These are phyloP conservation scores for Himalopsyche kuldschensis DNA, from an alignment of 2,888 invertebrate genomes.

Conservation along the genomic window DNA sequence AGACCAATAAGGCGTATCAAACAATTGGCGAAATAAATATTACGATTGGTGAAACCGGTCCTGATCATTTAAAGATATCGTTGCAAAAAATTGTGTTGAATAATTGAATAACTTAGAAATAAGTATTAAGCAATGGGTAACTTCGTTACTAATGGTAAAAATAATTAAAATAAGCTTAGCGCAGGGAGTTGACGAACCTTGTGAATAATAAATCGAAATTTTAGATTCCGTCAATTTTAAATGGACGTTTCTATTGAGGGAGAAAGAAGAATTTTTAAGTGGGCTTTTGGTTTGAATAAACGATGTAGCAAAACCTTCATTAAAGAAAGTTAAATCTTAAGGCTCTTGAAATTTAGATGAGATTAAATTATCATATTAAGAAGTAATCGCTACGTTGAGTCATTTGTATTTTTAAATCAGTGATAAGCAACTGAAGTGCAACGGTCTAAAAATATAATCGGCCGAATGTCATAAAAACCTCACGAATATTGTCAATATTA, in stretches of 20 bases:
- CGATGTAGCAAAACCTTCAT: neutral
- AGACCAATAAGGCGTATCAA: too few species aligned
- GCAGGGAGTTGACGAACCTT: neutral
- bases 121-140: neutral
- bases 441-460: too few species aligned
- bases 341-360: neutral
- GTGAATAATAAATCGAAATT: neutral
- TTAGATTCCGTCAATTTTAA: neutral
- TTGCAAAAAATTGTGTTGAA: too few species aligned
- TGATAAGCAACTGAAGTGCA: too few species aligned
- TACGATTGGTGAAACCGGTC: too few species aligned
- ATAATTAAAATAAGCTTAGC: neutral
- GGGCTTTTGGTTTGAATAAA: neutral
- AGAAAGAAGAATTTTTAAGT: neutral
- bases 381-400: neutral
- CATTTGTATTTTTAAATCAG: neutral
- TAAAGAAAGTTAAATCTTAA: neutral
- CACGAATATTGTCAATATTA: too few species aligned
- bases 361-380: neutral
- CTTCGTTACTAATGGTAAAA: neutral
- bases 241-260: neutral
- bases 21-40: too few species aligned
- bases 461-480: too few species aligned
- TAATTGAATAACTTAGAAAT: too few species aligned
- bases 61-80: too few species aligned